Base-by-base conservation (phyloP, 2,113 vertebrate species). In the Syrmaticus mikado region DNA sequence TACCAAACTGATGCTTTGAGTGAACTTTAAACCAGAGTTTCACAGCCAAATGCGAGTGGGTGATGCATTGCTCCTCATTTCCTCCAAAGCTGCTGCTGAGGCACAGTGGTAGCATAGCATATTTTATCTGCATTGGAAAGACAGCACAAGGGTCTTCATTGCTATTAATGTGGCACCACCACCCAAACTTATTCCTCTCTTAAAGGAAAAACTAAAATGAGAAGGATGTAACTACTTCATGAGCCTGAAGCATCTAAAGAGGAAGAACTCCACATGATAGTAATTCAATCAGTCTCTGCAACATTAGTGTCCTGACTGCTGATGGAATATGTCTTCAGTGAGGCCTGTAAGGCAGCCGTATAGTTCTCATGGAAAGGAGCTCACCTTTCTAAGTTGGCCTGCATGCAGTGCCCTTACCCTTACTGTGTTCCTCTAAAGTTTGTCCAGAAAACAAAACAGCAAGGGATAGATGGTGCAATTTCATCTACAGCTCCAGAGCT, bases 261-360 rank as follows among this genome's bases (percentile, higher is more conserved):
- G 21, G 28, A 46, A 66, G 36, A 75, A 8, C 36, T 79, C 55
- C 34, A 22, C 1, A 6, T 58, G 45, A 30, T 18, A 80, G 15
- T 66, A 20, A 5, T 85, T 87, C 91, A 93, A 46, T 58, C 30
- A 93, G 52, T 20, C 53, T 80, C 80, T 89, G 82, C 84, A 91
- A 21, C 46, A 41, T 80, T 89, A 73, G 25, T 87, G 38, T 57
- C 27, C 73, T 65, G 55, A 19, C 34, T 81, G 64, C 57, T 67
- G 72, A 72, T 19, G 68, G 64, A 45, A 57, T 87, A 32, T 18
- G 85, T 85, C 41, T 86, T 93, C 74, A 38, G 10, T 5, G 17
- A 85, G 30, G 28, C 40, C 76, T 92, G 18, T 74, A 13, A 57
- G 74, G 38, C 11, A 71, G 65, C 72, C 60, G 13, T 13, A 3